These are phyloP conservation scores for Trissolcus japonicus DNA, from an alignment of 2,888 invertebrate species.

Conservation along the genomic window DNA sequence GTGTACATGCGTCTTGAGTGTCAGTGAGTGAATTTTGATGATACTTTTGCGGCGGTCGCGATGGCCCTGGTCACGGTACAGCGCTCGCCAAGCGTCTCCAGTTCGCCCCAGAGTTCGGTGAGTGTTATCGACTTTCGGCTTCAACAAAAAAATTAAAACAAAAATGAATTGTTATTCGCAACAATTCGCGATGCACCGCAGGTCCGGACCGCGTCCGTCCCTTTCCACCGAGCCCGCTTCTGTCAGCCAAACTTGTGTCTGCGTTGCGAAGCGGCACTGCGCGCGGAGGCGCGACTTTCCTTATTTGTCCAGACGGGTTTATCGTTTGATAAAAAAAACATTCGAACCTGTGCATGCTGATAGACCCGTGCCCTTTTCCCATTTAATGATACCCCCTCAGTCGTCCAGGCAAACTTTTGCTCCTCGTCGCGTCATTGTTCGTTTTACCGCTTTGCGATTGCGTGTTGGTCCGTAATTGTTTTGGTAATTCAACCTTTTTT, in stretches of 20 bases:
- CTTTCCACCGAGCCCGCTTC: neutral
- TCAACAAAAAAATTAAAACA: too few relatives aligned
- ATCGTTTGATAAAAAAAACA: constrained; percentile 56
- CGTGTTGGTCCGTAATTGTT: constrained; percentile 29
- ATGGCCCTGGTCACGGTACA: constrained; percentile 87
- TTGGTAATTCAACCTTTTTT: constrained; percentile 27
- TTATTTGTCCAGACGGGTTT: constrained; percentile 66
- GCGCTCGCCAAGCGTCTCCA: constrained; percentile 84
- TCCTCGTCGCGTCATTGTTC: constrained; percentile 13
- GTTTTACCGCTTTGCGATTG: constrained; percentile 8
- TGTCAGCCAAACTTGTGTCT: neutral
- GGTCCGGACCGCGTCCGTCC: neutral
- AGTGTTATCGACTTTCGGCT: constrained; percentile 67
- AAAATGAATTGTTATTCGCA: neutral
- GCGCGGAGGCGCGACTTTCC: constrained; percentile 62
- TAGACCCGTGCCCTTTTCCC: neutral
- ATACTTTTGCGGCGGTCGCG: constrained; percentile 66
- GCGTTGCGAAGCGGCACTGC: constrained; percentile 25
- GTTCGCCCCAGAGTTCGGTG: constrained; percentile 80
- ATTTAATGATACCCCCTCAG: constrained; percentile 11
- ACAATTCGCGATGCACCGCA: neutral
- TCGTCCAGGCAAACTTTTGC: neutral
- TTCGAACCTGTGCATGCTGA: constrained; percentile 29
- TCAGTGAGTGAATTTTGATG: constrained; percentile 67
- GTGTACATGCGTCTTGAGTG: constrained; percentile 65